These are phyloP conservation scores for Periparus ater DNA, from an alignment of 2,797 vertebrate genomes.

Conservation along the genomic window DNA sequence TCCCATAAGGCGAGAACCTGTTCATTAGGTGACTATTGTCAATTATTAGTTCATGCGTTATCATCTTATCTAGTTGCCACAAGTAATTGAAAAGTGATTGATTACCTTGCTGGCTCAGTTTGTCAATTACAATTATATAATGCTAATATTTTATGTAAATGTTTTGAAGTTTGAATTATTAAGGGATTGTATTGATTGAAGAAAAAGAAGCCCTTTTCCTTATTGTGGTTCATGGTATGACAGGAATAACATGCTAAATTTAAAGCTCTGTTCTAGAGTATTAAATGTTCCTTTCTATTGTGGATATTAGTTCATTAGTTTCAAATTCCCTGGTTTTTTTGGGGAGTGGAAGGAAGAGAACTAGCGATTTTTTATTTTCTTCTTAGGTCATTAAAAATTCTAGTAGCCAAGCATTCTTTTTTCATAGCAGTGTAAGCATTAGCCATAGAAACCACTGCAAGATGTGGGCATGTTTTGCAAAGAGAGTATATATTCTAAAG, in stretches of 20 bases:
- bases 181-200: conserved; percentile 50
- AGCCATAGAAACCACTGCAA: conserved; percentile 25
- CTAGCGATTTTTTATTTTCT: not conserved
- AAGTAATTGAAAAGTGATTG: conserved; percentile 67
- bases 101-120: conserved; percentile 58
- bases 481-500: conserved; percentile 18
- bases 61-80: conserved; percentile 58
- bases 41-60: not conserved
- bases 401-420: not conserved
- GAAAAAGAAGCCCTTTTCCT: conserved; percentile 9
- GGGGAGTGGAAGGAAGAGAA: not conserved
- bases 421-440: conserved; percentile 1
- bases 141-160: conserved; percentile 66
- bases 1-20: not conserved
- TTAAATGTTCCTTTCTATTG: not conserved
- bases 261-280: conserved; percentile 20
- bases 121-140: conserved; percentile 63
- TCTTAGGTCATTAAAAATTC: not conserved
- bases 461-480: conserved; percentile 11
- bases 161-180: conserved; percentile 53
- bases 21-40: conserved; percentile 42
- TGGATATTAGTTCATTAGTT: not conserved
- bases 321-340: not conserved
- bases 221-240: conserved; percentile 29
- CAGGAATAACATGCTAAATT: conserved; percentile 16